A percentile compares a stretch with the other conserved stretches of the same genome.
These are phyloP conservation scores for Sturmia bella DNA, from an alignment of 2,888 invertebrate genomes.

Conservation along the genomic window DNA sequence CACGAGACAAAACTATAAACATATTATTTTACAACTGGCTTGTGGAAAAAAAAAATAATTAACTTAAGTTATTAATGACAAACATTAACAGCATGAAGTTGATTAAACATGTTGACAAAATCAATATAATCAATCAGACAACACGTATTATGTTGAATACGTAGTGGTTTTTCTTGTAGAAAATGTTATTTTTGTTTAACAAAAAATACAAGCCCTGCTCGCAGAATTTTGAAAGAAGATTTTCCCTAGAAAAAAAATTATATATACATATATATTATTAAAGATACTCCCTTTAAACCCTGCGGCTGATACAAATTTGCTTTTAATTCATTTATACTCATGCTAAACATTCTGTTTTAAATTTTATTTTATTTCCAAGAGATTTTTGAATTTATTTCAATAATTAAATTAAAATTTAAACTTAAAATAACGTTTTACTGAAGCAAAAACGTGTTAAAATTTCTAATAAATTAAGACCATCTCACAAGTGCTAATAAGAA, in stretches of 20 bases:
- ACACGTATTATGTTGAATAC: constrained; percentile 34
- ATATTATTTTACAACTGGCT: constrained; percentile 30
- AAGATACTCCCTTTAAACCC: constrained; percentile 4
- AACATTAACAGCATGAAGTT: constrained; percentile 57
- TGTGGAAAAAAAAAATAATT: constrained; percentile 17
- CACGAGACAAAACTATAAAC: neutral
- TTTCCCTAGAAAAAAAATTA: constrained; percentile 1
- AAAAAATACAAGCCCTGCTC: constrained; percentile 32
- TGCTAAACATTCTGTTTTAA: constrained; percentile 36
- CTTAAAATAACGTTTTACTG: constrained; percentile 23
- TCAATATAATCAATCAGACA: neutral
- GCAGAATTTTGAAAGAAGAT: constrained; percentile 39
- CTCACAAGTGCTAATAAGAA: constrained; percentile 82
- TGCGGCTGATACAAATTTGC: constrained; percentile 60
- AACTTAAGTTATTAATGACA: constrained; percentile 5
- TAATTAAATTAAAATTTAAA: constrained; percentile 17
- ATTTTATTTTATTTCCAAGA: constrained; percentile 40
- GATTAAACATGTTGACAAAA: constrained; percentile 51
- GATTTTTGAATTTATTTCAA: constrained; percentile 6
- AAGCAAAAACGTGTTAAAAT: constrained; percentile 41
- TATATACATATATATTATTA: neutral
- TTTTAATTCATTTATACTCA: constrained; percentile 41
- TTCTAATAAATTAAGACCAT: constrained; percentile 79
- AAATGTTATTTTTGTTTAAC: constrained; percentile 8
- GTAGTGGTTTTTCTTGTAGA: constrained; percentile 12